Percentiles rank a stretch among this genome's conserved stretches.
Evolutionary conservation across 2,797 vertebrate genomes (phyloP).

Genomic region (Schizopygopsis malacanthus): DNA sequence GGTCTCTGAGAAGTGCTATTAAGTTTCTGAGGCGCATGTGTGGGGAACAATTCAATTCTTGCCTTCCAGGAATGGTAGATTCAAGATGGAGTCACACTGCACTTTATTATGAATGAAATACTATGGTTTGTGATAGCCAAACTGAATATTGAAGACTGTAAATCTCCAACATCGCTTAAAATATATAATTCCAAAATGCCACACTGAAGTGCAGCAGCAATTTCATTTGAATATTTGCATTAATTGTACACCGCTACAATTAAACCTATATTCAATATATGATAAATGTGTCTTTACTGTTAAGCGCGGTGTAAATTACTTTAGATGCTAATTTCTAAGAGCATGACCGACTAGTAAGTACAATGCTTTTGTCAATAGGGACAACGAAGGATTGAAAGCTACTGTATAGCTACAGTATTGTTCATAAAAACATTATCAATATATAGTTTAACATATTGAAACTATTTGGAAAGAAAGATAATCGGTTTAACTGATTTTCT

Average conservation of each 20-base stretch:
- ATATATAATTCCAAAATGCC: slow-evolving; percentile 3
- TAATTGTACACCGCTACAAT: not conserved
- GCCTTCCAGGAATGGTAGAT: slow-evolving; percentile 37
- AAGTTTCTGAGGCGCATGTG: slow-evolving; percentile 34
- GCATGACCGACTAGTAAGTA: not conserved
- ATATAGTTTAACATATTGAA: not conserved
- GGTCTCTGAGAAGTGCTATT: slow-evolving; percentile 43
- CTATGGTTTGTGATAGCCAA: not conserved
- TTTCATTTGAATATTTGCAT: not conserved
- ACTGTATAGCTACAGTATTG: not conserved
- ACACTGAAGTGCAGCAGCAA: not conserved
- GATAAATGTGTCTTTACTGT: not conserved
- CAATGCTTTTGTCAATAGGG: not conserved
- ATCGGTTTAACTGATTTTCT: not conserved
- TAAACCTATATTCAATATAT: not conserved
- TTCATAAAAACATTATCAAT: not conserved
- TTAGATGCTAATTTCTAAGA: not conserved
- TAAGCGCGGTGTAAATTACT: not conserved
- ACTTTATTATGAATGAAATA: slow-evolving; percentile 26
- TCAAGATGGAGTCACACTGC: slow-evolving; percentile 31
- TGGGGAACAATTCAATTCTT: slow-evolving; percentile 12
- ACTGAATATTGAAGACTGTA: not conserved
- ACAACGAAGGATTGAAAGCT: not conserved
- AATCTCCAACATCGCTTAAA: slow-evolving; percentile 9
- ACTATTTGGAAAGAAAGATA: not conserved